Percentiles rank a stretch among this genome's conserved stretches.
Evolutionary conservation across 2,797 vertebrate species (phyloP).

Genomic region (Sphenodon punctatus): DNA sequence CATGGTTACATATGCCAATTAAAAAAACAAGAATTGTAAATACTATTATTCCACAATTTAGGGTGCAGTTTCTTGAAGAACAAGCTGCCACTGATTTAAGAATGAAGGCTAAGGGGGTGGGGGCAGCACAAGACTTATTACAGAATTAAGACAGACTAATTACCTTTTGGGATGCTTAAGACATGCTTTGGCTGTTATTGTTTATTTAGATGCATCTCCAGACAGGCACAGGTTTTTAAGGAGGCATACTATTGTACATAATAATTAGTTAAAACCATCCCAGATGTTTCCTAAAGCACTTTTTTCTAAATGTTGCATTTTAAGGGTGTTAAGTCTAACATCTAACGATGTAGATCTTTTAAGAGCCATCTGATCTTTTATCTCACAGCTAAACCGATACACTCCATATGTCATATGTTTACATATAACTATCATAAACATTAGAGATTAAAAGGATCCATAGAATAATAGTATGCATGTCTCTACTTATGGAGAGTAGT

Average conservation of each 20-base stretch:
- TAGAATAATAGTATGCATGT: constrained; percentile 52
- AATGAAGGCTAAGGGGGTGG: neutral
- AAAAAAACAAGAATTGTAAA: neutral
- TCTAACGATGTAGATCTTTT: neutral
- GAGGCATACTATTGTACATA: neutral
- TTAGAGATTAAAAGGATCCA: constrained; percentile 22
- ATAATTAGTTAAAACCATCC: neutral
- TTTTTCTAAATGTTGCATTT: neutral
- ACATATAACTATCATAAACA: constrained; percentile 22
- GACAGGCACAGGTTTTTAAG: neutral
- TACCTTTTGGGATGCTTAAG: neutral
- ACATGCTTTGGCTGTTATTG: neutral
- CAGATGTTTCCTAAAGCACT: neutral
- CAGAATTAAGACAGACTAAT: neutral
- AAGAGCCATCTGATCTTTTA: neutral
- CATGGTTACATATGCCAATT: constrained; percentile 22
- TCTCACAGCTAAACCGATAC: constrained; percentile 5
- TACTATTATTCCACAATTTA: neutral
- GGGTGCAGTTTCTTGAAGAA: neutral
- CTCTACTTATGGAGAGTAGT: constrained; percentile 40
- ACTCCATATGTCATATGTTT: constrained; percentile 30
- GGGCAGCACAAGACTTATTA: neutral
- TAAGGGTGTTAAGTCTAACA: neutral
- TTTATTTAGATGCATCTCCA: neutral
- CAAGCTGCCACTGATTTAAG: neutral